These are phyloP conservation scores for Myotis brandtii DNA, from an alignment of 2,113 vertebrate species.

Conservation along the genomic window DNA sequence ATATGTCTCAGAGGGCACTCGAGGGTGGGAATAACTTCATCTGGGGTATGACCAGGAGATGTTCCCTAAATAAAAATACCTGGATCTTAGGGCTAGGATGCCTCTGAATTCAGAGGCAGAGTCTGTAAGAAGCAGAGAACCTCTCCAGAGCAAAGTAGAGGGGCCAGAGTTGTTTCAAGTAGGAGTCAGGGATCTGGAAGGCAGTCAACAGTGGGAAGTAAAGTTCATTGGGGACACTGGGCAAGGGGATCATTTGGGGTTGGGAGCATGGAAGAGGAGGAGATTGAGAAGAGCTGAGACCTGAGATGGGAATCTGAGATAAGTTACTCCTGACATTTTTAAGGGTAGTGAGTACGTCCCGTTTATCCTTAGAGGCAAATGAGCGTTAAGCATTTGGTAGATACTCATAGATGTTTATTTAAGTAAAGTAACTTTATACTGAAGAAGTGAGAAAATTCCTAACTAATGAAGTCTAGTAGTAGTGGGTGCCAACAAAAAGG, in stretches of 20 bases:
- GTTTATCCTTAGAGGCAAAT: background rate
- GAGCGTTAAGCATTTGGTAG: background rate
- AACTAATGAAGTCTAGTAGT: background rate
- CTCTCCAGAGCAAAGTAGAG: background rate
- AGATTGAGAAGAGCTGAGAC: background rate
- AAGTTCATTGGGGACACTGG: background rate
- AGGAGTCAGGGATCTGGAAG: background rate
- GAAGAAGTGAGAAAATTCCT: background rate
- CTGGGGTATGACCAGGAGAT: background rate
- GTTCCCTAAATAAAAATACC: background rate
- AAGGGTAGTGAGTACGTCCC: background rate
- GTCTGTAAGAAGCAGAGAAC: background rate
- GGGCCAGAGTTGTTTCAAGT: background rate
- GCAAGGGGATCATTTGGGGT: background rate
- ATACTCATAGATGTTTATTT: background rate
- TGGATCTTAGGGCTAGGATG: background rate
- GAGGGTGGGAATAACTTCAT: background rate
- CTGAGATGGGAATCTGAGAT: background rate
- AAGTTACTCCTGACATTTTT: background rate
- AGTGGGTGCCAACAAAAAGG: background rate
- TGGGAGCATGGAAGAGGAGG: background rate
- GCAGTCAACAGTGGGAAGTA: background rate
- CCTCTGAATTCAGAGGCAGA: background rate
- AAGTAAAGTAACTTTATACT: background rate
- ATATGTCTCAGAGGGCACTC: background rate